Base-by-base conservation (phyloP, 2,113 vertebrate species). In the cat (Felis catus) region DNA sequence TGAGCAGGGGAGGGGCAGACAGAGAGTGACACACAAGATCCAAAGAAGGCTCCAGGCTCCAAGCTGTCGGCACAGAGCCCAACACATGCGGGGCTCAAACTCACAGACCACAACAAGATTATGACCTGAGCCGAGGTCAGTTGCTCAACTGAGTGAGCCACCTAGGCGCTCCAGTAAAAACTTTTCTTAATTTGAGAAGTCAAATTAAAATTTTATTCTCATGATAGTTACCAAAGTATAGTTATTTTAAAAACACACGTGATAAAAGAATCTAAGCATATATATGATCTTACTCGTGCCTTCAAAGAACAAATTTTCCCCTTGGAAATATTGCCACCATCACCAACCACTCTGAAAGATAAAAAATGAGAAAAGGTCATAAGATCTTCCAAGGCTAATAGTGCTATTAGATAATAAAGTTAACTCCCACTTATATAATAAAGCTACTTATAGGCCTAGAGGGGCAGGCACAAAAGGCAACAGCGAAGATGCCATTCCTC, bases 291-390 rank as follows among this genome's bases (percentile, higher is more conserved):
- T 99, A 99, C 99, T 95, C 99, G 98, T 98, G 99, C 99, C 99
- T 99, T 99, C 94, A 99, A 99, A 93, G 99, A 99, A 74, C 99
- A 98, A 97, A 99, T 99, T 98, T 98, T 99, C 94, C 99, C 99
- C 95, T 97, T 99, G 91, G 97, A 98, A 94, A 99, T 98, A 97
- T 95, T 98, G 98, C 96, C 97, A 87, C 96, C 97, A 97, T 98
- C 98, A 85, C 96, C 98, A 94, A 96, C 97, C 83, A 97, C 98
- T 97, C 98, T 99, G 99, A 39, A 97, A 98, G 97, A 78, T 23
- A 94, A 94, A 65, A 79, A 68, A 74, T 39, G 33, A 92, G 68
- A 91, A 65, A 92, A 96, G 9, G 36, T 55, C 33, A 16, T n/a
- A 87, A 86, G 74, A 70, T 66, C 18, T 74, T 36, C 19, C 18